phyloP scores from a whole-genome alignment of 2,797 vertebrate species.

The Moxostoma hubbsi region DNA sequence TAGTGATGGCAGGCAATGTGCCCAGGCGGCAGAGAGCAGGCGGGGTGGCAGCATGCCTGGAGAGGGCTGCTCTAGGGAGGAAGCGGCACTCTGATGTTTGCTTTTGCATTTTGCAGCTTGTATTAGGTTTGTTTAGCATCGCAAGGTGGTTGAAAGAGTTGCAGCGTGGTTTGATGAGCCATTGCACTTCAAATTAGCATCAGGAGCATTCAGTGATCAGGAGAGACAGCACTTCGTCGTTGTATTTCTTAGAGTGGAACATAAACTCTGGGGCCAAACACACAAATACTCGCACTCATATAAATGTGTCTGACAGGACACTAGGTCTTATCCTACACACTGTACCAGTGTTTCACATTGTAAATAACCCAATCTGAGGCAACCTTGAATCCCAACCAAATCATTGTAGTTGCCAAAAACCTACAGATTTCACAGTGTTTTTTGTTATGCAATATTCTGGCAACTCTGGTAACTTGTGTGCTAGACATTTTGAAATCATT shows the following conservation, averaged over 20 bases:
- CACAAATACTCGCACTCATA: background rate
- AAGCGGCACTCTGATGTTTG: conserved; percentile 60
- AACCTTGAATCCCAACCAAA: background rate
- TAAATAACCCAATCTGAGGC: conserved; percentile 4
- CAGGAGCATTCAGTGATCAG: conserved; percentile 38
- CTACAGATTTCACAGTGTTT: background rate
- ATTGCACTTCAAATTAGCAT: conserved; percentile 54
- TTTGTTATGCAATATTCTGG: background rate
- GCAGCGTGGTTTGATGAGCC: conserved; percentile 56
- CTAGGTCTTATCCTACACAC: conserved; percentile 31
- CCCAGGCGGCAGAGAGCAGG: conserved; percentile 10
- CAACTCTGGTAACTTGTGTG: background rate
- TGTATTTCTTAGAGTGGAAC: conserved; percentile 19
- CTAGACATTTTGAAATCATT: conserved; percentile 7
- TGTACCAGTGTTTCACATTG: conserved; percentile 4
- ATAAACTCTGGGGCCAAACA: background rate
- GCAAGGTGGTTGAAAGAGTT: conserved; percentile 59
- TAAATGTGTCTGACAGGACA: conserved; percentile 15
- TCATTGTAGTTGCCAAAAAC: background rate
- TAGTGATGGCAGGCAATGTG: conserved; percentile 24
- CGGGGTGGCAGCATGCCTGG: conserved; percentile 19
- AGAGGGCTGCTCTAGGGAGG: conserved; percentile 48
- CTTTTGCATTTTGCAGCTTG: conserved; percentile 31
- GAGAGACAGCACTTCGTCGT: conserved; percentile 30
- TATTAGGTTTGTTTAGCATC: conserved; percentile 54